phyloP scores from a whole-genome alignment of 2,113 vertebrate genomes.

The Onychostruthus taczanowskii region DNA sequence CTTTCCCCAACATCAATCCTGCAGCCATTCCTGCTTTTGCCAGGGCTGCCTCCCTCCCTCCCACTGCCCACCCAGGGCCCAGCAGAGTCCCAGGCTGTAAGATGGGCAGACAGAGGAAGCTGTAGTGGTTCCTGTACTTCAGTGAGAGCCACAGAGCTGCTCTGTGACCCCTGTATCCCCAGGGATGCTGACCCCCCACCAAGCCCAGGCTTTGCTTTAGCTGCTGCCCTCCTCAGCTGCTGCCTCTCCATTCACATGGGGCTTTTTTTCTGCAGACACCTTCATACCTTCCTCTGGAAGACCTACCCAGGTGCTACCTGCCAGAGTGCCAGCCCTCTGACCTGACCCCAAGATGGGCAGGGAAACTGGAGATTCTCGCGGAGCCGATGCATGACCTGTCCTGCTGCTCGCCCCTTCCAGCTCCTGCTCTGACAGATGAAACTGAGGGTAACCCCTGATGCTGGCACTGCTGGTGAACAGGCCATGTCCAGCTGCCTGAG shows the following conservation, averaged over 20 bases:
- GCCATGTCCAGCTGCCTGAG: neutral
- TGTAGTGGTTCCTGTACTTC: neutral
- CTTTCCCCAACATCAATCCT: neutral
- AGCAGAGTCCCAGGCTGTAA: neutral
- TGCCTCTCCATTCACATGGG: neutral
- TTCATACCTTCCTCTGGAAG: neutral
- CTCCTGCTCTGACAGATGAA: neutral
- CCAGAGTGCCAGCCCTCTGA: neutral
- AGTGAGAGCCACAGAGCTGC: neutral
- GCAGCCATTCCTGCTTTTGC: neutral
- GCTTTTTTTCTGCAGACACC: conserved; percentile 50
- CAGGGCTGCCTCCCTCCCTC: neutral
- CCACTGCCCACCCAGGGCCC: neutral
- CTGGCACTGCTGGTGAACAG: fast-evolving
- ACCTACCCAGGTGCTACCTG: neutral
- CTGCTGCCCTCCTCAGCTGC: neutral
- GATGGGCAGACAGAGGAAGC: neutral
- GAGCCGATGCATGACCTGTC: neutral
- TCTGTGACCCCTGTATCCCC: neutral
- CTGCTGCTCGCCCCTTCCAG: neutral
- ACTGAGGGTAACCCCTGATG: neutral
- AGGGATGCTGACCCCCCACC: neutral
- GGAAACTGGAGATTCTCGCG: neutral
- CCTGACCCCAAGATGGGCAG: neutral
- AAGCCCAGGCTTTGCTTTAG: neutral